phyloP scores from a whole-genome alignment of 2,797 vertebrate species.

The Gambusia yucatana region DNA sequence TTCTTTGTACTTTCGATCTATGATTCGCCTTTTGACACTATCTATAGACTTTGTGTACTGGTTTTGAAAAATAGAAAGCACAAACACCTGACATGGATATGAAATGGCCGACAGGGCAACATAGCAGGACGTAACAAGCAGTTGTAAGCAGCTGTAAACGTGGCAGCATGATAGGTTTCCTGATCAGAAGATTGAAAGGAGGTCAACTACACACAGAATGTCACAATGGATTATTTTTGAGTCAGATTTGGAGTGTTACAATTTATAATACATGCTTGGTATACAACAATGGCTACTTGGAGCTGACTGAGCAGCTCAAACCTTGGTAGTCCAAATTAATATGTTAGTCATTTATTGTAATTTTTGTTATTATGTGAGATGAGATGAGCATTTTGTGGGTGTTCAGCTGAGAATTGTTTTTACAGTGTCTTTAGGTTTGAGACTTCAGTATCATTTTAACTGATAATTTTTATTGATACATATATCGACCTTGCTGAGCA shows the following conservation, averaged over 20 bases:
- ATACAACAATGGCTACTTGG: background rate
- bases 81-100: background rate
- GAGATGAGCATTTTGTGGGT: background rate
- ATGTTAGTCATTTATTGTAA: background rate
- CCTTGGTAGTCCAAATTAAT: background rate
- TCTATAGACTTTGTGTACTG: background rate
- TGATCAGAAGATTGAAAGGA: background rate
- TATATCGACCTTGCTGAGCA: background rate
- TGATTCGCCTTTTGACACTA: background rate
- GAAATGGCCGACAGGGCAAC: background rate
- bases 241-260: background rate
- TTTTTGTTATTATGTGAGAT: background rate
- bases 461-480: background rate
- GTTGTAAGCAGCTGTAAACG: background rate
- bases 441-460: background rate
- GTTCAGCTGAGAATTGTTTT: background rate
- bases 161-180: background rate
- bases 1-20: background rate
- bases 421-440: background rate
- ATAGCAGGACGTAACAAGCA: background rate
- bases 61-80: background rate
- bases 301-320: background rate
- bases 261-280: background rate
- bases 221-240: background rate
- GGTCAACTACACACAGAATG: background rate